Evolutionary conservation across 2,113 vertebrate species (phyloP), one percentile per base, ranked within the genome.

Genomic region (Cochlearius cochlearius): DNA sequence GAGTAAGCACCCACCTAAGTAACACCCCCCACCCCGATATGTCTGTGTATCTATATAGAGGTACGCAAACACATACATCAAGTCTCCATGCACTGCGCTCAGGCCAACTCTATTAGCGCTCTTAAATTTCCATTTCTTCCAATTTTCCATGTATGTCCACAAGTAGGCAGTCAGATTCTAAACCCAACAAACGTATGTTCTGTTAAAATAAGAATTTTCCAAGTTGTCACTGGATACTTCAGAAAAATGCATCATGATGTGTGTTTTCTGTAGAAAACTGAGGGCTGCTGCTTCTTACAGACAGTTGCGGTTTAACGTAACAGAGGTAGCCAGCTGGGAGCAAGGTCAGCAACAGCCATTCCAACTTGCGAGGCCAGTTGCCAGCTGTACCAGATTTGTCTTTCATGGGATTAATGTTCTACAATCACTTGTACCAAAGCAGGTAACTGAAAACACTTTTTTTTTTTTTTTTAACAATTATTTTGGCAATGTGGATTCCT

Each of bases 351-450:
- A 83, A 43, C 4, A 68, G 23, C 36, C 74, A 62, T 76, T 85
- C 39, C 81, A 90, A 85, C 29, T 67, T 76, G 58, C 34, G 38
- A 79, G 74, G 77, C 63, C 53, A 29, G 12, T 76, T 88, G 86
- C 87, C 94, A 94, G 36, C 49, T 75, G 27, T 63, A 73, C 66
- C 62, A 88, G 77, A 82, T 94, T 95, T 93, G 66, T 60, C 74
- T 96, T 95, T 95, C 69, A 41, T 62, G 75, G 63, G 49, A 93
- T 95, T 96, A 86, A 83, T 90, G 58, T 69, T 81, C 45, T 66
- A n/a, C 71, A 85, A 21, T 81, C 56, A 15, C 49, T 94, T 60
- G 36, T 64, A 76, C 62, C 62, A 69, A 87, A 91, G 36, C 23
- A 90, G 87, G 60, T 90, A 96, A 91, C 45, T 75, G 63, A 78